These are phyloP conservation scores for Eleginops maclovinus DNA, from an alignment of 2,113 vertebrate species.

Conservation along the genomic window DNA sequence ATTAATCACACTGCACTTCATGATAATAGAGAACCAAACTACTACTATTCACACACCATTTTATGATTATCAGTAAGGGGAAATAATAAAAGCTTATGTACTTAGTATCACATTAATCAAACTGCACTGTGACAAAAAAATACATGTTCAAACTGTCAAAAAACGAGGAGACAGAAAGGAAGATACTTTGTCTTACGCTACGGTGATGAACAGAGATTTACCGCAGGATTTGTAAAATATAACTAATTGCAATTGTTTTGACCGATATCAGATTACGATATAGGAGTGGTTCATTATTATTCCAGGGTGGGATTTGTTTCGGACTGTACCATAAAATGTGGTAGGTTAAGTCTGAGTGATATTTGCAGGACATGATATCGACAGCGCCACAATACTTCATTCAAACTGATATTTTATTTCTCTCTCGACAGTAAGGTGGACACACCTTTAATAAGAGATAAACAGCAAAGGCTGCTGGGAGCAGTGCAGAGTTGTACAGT, in stretches of 20 bases:
- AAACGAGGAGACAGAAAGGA: neutral
- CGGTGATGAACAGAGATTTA: neutral
- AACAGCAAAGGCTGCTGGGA: neutral
- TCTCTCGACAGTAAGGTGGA: neutral
- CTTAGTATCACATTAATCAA: neutral
- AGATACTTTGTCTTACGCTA: neutral
- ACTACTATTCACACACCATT: too few relatives aligned
- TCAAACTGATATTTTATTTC: too few relatives aligned
- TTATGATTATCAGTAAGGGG: neutral
- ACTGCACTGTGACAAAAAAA: neutral
- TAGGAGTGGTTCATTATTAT: too few relatives aligned
- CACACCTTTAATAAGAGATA: neutral
- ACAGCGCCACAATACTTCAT: too few relatives aligned
- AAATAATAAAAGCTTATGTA: neutral
- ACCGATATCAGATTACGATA: too few relatives aligned
- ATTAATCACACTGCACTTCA: neutral
- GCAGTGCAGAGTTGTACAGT: conserved; percentile 25
- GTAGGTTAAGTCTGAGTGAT: too few relatives aligned
- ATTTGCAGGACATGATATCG: too few relatives aligned
- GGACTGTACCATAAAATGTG: too few relatives aligned
- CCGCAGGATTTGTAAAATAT: too few relatives aligned
- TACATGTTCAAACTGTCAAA: neutral
- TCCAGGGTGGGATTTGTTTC: too few relatives aligned
- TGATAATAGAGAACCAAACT: neutral
- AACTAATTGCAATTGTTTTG: too few relatives aligned